phyloP scores from a whole-genome alignment of 1,140 invertebrate genomes.

The Carposina sasakii region DNA sequence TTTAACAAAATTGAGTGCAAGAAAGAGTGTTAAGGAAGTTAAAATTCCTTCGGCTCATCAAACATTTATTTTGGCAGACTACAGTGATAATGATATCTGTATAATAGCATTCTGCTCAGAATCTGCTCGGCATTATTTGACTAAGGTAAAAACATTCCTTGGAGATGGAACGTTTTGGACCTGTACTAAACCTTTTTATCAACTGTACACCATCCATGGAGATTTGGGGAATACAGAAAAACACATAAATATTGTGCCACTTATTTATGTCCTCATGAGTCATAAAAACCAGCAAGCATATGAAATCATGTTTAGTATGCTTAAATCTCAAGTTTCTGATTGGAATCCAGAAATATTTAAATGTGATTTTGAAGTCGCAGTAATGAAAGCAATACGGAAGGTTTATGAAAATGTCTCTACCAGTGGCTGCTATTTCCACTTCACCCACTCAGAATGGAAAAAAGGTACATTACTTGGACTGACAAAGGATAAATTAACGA shows the following conservation, averaged over 20 bases:
- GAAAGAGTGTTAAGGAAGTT: too few relatives aligned
- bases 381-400: background rate
- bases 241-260: background rate
- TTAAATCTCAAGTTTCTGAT: background rate
- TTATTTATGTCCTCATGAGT: constrained; percentile 1
- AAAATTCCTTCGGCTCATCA: too few relatives aligned
- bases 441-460: background rate
- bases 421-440: constrained; percentile 4
- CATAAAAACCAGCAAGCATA: background rate
- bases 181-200: constrained; percentile 1
- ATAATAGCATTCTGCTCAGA: too few relatives aligned
- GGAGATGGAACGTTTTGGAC: constrained; percentile 6
- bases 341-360: constrained; percentile 6
- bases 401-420: background rate
- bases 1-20: too few relatives aligned
- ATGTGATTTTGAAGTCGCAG: constrained; percentile 3
- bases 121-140: too few relatives aligned
- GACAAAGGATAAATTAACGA: too few relatives aligned
- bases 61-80: too few relatives aligned
- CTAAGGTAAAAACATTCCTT: too few relatives aligned
- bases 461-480: background rate
- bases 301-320: background rate
- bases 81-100: too few relatives aligned
- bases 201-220: constrained; percentile 9
- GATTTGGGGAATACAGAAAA: background rate